Base-by-base conservation (phyloP, 2,888 invertebrate genomes). In the Pilophorus perplexus region DNA sequence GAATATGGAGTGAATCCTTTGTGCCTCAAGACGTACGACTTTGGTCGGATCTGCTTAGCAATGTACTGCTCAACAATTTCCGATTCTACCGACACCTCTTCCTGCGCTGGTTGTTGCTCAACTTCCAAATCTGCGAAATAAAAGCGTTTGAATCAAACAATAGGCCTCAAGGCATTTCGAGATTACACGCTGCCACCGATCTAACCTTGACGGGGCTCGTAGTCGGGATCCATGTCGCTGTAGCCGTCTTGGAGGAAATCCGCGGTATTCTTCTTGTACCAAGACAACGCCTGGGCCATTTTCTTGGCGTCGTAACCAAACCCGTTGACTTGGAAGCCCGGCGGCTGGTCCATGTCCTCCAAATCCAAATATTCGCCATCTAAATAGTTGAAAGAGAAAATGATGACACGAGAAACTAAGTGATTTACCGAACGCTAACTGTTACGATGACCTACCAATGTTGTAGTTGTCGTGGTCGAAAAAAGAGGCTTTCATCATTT, bases 401-500 rank as follows among this genome's bases (percentile, higher is more conserved):
- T n/a, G n/a, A n/a, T 64, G 38, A 33, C 12, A 8, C 12, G 33
- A 33, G 12, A 33, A n/a, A n/a, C n/a, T n/a, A n/a, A n/a, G n/a
- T n/a, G n/a, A n/a, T n/a, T n/a, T n/a, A n/a, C n/a, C n/a, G n/a
- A n/a, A n/a, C n/a, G n/a, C n/a, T n/a, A n/a, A n/a, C n/a, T n/a
- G n/a, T n/a, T n/a, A n/a, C n/a, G n/a, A n/a, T n/a, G n/a, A n/a
- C 52, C 38, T 50, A 70, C 70, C 70, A 18, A 70, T 62, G 54
- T 67, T 66, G 20, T 69, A 46, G 22, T 69, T 66, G 3, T 46
- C 55, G 8, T 44, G 66, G 25, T 70, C 68, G 54, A 70, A 91
- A 57, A 91, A 82, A 0, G 88, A 89, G 0, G 89, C 89, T 76
- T 91, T 91, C 90, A 91, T 91, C 0, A 90, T 78, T 73, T 91